These are phyloP conservation scores for Nemotelus nigrinus DNA, from an alignment of 2,888 invertebrate genomes.

Conservation along the genomic window DNA sequence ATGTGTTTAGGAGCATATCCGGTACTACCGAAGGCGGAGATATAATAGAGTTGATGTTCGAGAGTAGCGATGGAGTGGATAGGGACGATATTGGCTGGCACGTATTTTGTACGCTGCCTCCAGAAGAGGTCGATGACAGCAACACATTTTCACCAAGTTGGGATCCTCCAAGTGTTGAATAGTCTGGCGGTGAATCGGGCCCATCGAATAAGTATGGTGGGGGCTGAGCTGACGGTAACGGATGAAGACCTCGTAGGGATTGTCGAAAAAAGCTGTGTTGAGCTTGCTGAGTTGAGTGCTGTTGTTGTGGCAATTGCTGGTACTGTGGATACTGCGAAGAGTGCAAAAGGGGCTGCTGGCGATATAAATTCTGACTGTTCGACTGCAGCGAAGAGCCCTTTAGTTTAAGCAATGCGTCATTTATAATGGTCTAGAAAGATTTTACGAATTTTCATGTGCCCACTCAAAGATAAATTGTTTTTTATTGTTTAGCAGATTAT, in stretches of 20 bases:
- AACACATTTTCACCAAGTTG: slow-evolving; percentile 46
- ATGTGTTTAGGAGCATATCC: slow-evolving; percentile 61
- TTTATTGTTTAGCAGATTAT: neutral
- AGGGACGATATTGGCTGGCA: slow-evolving; percentile 54
- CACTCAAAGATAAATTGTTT: neutral
- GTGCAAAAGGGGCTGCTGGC: slow-evolving; percentile 51
- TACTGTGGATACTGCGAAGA: slow-evolving; percentile 52
- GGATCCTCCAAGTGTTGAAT: slow-evolving; percentile 40
- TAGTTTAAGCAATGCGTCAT: slow-evolving; percentile 63
- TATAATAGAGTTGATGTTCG: slow-evolving; percentile 64
- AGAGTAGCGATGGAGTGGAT: slow-evolving; percentile 58
- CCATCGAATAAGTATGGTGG: slow-evolving; percentile 64
- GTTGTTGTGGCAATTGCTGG: slow-evolving; percentile 45
- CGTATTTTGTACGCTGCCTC: slow-evolving; percentile 48
- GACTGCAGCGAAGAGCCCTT: slow-evolving; percentile 58
- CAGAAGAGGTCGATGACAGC: slow-evolving; percentile 46
- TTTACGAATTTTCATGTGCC: neutral
- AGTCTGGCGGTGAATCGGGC: slow-evolving; percentile 60
- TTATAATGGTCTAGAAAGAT: slow-evolving; percentile 62
- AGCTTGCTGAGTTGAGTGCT: slow-evolving; percentile 55
- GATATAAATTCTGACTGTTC: slow-evolving; percentile 48
- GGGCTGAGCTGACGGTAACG: slow-evolving; percentile 62
- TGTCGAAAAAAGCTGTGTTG: slow-evolving; percentile 30
- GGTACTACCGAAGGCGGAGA: slow-evolving; percentile 64
- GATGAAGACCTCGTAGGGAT: slow-evolving; percentile 58